Conservation (phyloP, 2,797 vertebrate species). For the Halcyon leucocephala region DNA sequence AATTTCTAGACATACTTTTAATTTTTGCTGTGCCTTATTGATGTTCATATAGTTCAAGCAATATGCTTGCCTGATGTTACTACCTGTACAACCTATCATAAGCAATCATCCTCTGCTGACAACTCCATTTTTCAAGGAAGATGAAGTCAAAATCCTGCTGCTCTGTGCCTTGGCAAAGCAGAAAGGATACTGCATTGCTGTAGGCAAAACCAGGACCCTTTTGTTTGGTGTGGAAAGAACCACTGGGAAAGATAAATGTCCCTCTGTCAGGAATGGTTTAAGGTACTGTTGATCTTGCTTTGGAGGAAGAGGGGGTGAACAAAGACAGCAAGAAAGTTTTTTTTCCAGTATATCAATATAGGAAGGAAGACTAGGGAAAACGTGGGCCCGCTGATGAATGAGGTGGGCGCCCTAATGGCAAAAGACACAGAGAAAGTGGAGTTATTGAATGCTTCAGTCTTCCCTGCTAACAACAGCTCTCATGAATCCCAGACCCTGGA, state of each 20-base stretch:
- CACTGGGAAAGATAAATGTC: not conserved
- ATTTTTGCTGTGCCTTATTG: conserved; percentile 31
- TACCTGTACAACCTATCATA: conserved; percentile 50
- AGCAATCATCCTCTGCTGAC: conserved; percentile 56
- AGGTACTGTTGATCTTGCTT: not conserved
- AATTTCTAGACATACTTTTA: conserved; percentile 47
- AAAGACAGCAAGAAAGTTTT: too few species aligned
- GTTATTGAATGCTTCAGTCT: too few species aligned
- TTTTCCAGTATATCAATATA: too few species aligned
- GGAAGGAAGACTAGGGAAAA: too few species aligned
- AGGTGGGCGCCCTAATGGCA: too few species aligned
- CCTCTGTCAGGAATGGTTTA: not conserved
- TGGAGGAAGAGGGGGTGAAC: not conserved
- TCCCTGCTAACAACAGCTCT: too few species aligned
- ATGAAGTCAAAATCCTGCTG: conserved; percentile 25
- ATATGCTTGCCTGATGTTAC: conserved; percentile 34
- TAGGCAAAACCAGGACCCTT: conserved; percentile 24
- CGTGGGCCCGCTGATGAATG: too few species aligned
- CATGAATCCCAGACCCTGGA: too few species aligned
- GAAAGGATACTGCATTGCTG: not conserved
- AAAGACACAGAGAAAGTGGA: too few species aligned
- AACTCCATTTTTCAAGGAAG: conserved; percentile 37
- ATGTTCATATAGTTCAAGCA: conserved; percentile 41
- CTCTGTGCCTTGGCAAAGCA: not conserved
- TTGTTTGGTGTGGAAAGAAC: not conserved